Evolutionary conservation across 2,113 vertebrate species (phyloP), one percentile per base, ranked within the genome.

Genomic region (Lasiurus borealis): DNA sequence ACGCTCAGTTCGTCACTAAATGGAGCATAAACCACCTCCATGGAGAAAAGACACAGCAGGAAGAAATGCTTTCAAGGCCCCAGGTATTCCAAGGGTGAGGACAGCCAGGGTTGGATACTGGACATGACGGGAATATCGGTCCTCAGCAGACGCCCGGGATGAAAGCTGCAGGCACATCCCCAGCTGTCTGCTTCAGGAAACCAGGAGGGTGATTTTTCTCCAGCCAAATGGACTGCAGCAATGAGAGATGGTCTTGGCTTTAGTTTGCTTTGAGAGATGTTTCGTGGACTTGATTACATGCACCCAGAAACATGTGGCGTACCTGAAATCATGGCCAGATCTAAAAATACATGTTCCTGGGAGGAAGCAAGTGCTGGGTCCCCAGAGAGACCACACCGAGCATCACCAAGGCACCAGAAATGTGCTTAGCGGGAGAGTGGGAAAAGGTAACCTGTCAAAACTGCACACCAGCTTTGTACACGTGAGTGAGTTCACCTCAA

Each of bases 11-110:
- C 29, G 62, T 48, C 9, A 91, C 23, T 68, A 82, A 88, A 57
- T 36, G 73, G 52, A 44, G 48, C 19, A 29, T 40, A 76, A 84
- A 75, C 52, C 48, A 44, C 69, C 12, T 64, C 6, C 69, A 27
- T 44, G 21, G 50, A 94, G 62, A 88, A 95, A 75, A 90, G 21
- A 48, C 36, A 25, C 8, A 68, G 13, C 66, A 54, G 48, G 18
- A 90, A 94, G 69, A 91, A 62, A 85, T 1, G 8, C 52, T 88
- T 80, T 88, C n/a, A 59, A 82, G 78, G 18, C 34, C 62, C 31
- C 78, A 62, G 78, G 75, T 75, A 81, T 36, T 73, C 54, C n/a
- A 64, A 82, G 81, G 52, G 48, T 50, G 23, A 77, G 19, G 27
- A 76, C 14, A 68, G 48, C 10, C 13, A n/a, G 73, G 36, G 54